phyloP scores from a whole-genome alignment of 2,888 invertebrate species.

The Drosophila paranaensis region DNA sequence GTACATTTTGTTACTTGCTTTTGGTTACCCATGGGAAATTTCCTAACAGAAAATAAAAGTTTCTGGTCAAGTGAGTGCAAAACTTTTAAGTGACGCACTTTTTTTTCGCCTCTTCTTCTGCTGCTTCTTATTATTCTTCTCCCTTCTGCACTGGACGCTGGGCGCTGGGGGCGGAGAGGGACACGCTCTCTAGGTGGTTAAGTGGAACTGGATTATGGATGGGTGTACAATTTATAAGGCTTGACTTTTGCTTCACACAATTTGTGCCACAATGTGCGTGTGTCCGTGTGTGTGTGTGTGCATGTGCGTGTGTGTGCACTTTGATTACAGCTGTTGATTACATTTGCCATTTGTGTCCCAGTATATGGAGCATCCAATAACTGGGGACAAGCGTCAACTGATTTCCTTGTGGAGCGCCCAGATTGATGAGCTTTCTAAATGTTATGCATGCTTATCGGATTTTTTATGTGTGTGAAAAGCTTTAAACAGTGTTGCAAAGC shows the following conservation, averaged over 20 bases:
- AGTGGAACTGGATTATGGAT: constrained; percentile 43
- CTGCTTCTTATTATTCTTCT: not conserved
- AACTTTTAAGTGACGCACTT: constrained; percentile 81
- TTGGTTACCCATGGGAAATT: constrained; percentile 72
- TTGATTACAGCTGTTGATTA: constrained; percentile 64
- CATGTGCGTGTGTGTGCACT: constrained; percentile 11
- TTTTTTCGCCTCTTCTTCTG: constrained; percentile 26
- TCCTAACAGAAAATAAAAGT: constrained; percentile 80
- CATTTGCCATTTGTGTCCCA: constrained; percentile 20
- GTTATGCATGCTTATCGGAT: not conserved
- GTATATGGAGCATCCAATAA: not conserved
- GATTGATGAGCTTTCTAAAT: constrained; percentile 8
- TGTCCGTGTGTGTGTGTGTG: not conserved
- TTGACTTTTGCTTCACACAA: constrained; percentile 44
- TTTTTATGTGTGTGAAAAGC: not conserved
- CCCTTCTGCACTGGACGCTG: not conserved
- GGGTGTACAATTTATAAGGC: constrained; percentile 70
- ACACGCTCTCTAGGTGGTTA: constrained; percentile 10
- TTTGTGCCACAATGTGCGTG: not conserved
- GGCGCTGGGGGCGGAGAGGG: not conserved
- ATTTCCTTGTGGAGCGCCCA: constrained; percentile 22
- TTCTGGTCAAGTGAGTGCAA: constrained; percentile 81
- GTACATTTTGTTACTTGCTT: constrained; percentile 51
- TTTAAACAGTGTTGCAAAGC: not conserved
- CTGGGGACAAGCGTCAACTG: constrained; percentile 6